A percentile compares a stretch with the other conserved stretches of the same genome.
phyloP scores from a whole-genome alignment of 2,888 invertebrate genomes.

The Diaphora mendica region DNA sequence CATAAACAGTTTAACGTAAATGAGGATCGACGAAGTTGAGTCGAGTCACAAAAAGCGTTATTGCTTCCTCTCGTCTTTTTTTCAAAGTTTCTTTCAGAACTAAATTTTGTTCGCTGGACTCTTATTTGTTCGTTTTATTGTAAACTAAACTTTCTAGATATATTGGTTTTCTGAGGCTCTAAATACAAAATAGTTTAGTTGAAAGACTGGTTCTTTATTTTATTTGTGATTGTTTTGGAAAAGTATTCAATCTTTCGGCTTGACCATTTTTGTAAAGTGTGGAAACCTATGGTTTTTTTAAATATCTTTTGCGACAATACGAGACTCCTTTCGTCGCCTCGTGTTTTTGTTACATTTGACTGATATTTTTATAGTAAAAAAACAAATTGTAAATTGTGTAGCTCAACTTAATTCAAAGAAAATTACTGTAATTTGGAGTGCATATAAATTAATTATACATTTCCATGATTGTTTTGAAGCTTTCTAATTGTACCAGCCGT shows the following conservation, averaged over 20 bases:
- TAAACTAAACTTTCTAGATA: not conserved
- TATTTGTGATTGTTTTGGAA: not conserved
- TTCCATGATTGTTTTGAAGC: not conserved
- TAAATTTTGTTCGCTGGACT: not conserved
- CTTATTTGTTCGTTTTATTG: not conserved
- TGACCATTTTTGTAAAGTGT: no score
- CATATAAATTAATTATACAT: not conserved
- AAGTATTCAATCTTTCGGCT: not conserved
- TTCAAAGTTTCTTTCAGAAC: slow-evolving; percentile 15
- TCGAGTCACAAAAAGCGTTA: slow-evolving; percentile 23
- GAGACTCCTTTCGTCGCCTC: not conserved
- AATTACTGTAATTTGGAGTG: not conserved
- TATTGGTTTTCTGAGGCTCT: not conserved
- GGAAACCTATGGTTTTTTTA: not conserved
- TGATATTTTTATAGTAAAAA: not conserved
- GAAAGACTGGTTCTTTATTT: not conserved
- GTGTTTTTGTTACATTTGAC: not conserved
- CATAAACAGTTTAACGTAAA: slow-evolving; percentile 5
- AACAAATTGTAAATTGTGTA: not conserved
- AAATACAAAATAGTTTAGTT: not conserved
- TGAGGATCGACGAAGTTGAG: slow-evolving; percentile 5
- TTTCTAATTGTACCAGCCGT: not conserved
- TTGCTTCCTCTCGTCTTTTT: slow-evolving; percentile 34
- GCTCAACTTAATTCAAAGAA: not conserved
- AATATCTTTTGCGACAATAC: not conserved